Evolutionary conservation across 1,140 invertebrate species (phyloP).

Genomic region (Ephestia elutella): DNA sequence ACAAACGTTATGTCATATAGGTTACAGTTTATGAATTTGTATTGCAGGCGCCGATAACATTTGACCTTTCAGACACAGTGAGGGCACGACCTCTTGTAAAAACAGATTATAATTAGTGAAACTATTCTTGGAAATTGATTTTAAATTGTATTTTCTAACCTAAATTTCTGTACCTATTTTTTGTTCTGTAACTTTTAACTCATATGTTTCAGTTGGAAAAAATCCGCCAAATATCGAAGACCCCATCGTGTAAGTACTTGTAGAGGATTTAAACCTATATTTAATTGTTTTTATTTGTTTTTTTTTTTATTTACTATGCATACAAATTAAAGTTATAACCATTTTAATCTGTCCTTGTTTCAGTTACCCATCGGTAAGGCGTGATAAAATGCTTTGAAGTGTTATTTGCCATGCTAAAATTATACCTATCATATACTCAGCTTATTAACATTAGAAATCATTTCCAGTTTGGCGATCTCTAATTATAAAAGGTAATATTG

Average conservation of each 20-base stretch:
- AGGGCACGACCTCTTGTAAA: too few species aligned
- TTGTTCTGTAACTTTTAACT: too few species aligned
- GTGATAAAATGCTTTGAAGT: neutral
- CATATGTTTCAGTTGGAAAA: conserved; percentile 21
- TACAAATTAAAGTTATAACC: neutral
- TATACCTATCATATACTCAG: neutral
- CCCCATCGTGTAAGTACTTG: conserved; percentile 7
- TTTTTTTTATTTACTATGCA: neutral
- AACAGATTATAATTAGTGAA: too few species aligned
- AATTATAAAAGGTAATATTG: neutral
- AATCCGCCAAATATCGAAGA: conserved; percentile 16
- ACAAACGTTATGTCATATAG: too few species aligned
- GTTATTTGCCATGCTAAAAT: neutral
- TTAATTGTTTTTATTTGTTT: neutral
- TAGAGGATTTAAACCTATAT: neutral
- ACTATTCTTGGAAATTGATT: too few species aligned
- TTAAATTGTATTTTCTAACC: too few species aligned
- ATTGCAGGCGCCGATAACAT: too few species aligned
- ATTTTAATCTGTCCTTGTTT: conserved; percentile 15
- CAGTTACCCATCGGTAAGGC: conserved; percentile 31
- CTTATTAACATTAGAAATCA: too few species aligned
- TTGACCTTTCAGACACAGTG: too few species aligned
- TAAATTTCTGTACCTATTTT: too few species aligned
- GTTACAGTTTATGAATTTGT: too few species aligned
- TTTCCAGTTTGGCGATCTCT: too few species aligned